A percentile compares a stretch with the other conserved stretches of the same genome.
phyloP scores from a whole-genome alignment of 2,888 invertebrate species.

The Philonicus albiceps region DNA sequence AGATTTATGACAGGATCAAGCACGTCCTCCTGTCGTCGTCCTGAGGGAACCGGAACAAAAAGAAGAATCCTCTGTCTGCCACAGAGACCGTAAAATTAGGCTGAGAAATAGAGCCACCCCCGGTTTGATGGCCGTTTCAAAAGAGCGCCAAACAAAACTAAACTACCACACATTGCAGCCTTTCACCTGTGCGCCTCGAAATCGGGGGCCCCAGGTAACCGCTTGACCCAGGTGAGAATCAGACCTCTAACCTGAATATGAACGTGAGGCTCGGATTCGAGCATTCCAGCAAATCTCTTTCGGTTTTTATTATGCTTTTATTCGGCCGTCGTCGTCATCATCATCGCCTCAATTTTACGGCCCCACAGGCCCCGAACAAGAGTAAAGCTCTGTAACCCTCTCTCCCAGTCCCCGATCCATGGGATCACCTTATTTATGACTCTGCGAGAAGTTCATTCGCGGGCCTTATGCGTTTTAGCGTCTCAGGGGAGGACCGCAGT shows the following conservation, averaged over 20 bases:
- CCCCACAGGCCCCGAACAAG: neutral
- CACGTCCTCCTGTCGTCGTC: neutral
- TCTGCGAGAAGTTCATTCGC: neutral
- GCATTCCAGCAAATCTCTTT: neutral
- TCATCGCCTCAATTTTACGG: slow-evolving; percentile 25
- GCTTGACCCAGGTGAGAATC: neutral
- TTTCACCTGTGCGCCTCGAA: neutral
- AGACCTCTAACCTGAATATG: neutral
- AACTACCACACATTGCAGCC: neutral
- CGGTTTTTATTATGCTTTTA: neutral
- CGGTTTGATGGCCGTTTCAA: neutral
- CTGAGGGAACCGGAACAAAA: neutral
- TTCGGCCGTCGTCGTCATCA: neutral
- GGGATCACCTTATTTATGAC: slow-evolving; percentile 13
- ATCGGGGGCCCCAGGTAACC: neutral
- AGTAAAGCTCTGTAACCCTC: neutral
- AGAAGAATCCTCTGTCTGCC: neutral
- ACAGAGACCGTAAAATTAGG: neutral
- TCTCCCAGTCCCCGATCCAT: neutral
- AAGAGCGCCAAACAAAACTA: neutral
- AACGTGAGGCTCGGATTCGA: neutral
- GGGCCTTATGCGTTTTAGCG: slow-evolving; percentile 28
- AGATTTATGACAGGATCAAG: slow-evolving; percentile 9
- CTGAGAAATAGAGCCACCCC: neutral
- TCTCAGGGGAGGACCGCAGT: slow-evolving; percentile 1